These are phyloP conservation scores for Ptilorrhoa leucosticta DNA, from an alignment of 2,113 vertebrate genomes.

Conservation along the genomic window DNA sequence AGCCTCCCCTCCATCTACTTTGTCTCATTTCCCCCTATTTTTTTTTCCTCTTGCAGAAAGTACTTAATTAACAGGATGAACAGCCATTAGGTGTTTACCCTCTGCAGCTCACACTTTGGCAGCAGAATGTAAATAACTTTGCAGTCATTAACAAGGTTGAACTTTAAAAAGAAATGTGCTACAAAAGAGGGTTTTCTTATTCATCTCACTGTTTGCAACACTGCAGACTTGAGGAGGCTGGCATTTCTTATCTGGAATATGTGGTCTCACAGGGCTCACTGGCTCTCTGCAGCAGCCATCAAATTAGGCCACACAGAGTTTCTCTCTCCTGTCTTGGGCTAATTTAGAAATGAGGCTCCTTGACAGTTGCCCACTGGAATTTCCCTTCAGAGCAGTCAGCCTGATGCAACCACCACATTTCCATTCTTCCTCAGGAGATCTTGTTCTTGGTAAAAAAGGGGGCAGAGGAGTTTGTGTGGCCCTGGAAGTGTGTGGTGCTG, in stretches of 20 bases:
- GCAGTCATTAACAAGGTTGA: slow-evolving; percentile 30
- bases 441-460: not conserved
- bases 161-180: slow-evolving; percentile 42
- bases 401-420: not conserved
- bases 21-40: not conserved
- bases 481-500: not conserved
- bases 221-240: not conserved
- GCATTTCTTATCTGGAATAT: not conserved
- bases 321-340: not conserved
- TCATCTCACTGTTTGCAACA: not conserved
- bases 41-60: not conserved
- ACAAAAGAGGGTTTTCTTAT: slow-evolving; percentile 25
- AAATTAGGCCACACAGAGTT: slow-evolving; percentile 3
- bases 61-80: slow-evolving; percentile 35
- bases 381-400: not conserved
- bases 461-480: not conserved
- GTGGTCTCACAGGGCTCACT: not conserved
- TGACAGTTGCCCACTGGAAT: not conserved
- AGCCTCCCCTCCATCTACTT: not conserved
- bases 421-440: not conserved
- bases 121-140: slow-evolving; percentile 47
- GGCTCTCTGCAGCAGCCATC: not conserved
- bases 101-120: slow-evolving; percentile 24
- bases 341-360: not conserved
- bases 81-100: slow-evolving; percentile 42